Evolutionary conservation across 1,140 invertebrate genomes (phyloP).

Genomic region (Panulirus ornatus): DNA sequence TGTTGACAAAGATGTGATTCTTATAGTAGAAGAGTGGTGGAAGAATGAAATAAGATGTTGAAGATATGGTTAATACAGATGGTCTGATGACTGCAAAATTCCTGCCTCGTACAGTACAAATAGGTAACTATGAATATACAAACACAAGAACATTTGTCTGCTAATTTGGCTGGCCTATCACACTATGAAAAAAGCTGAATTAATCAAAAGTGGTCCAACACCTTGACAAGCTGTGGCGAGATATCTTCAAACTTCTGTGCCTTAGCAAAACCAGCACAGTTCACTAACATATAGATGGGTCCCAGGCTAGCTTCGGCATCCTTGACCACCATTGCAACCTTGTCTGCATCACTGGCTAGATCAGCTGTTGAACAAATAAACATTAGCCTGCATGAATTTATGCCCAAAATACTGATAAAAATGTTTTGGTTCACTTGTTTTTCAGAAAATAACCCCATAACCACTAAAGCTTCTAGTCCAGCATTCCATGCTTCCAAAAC

Average conservation of each 20-base stretch:
- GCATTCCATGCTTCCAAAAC: too few species aligned
- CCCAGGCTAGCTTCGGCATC: constrained; percentile 84
- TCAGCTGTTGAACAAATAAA: constrained; percentile 81
- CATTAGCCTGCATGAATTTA: neutral
- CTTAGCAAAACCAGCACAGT: constrained; percentile 89
- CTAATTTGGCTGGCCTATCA: neutral
- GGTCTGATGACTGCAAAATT: too few species aligned
- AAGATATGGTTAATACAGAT: too few species aligned
- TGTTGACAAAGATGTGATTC: too few species aligned
- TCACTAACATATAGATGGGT: constrained; percentile 92
- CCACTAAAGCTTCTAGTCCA: too few species aligned
- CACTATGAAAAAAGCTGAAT: neutral
- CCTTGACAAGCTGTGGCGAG: constrained; percentile 59
- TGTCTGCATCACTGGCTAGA: constrained; percentile 83
- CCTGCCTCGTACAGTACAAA: too few species aligned
- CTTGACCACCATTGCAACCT: constrained; percentile 82
- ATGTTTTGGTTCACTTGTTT: too few species aligned
- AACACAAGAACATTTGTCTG: too few species aligned
- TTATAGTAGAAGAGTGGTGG: too few species aligned
- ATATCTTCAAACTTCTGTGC: constrained; percentile 90
- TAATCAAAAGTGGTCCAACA: neutral
- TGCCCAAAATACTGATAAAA: neutral
- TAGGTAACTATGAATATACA: too few species aligned
- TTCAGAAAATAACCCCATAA: too few species aligned
- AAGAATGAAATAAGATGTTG: too few species aligned